Evolutionary conservation across 1,140 invertebrate species (phyloP), one percentile per base, ranked within the genome.

Genomic region (Steinernema khuongi): DNA sequence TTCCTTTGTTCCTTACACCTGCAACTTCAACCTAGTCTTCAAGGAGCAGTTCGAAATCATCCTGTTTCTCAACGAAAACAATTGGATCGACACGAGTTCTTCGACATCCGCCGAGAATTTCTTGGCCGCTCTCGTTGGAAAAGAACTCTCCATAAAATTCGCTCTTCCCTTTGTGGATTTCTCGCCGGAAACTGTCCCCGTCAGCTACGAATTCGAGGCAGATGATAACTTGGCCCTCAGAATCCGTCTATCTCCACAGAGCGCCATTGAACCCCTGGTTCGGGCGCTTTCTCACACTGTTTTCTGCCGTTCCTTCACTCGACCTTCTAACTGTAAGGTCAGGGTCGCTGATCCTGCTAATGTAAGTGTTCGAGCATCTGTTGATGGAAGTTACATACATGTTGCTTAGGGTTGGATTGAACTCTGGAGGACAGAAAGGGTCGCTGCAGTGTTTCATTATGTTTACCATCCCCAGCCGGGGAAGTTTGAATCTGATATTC

Each of bases 1-100:
- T 66, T 90, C 92, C 83, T 99, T 98, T 88, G 91, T 97, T 29
- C 96, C 96, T 17, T 99, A 97, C 85, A 97, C 94, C 0, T 97
- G 94, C 91, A 92, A 93, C 84, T 92, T 98, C 78, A 92, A 90
- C 77, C 87, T 99, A 43, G 88, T 93, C 0, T 87, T 97, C 2
- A 94, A 97, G 86, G 93, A 96, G 85, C 83, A 88, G 74, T 97
- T 98, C 88, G 95, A 99, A 87, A 87, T 98, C 1, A 89, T 98
- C 0, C 94, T 94, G 50, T 86, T 96, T 7, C 91, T 93, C 74
- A 99, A 98, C 88, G 93, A 98, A 85, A 94, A 94, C 85, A 99
- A 99, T 86, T 99, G 95, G 96, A 92, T 99, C 79, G 96, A 99
- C 86, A 82, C 81, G 14, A 81, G 76, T 68, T 83, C 41, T n/a